These are phyloP conservation scores for Epinotia ramella DNA, from an alignment of 2,888 invertebrate species.

Conservation along the genomic window DNA sequence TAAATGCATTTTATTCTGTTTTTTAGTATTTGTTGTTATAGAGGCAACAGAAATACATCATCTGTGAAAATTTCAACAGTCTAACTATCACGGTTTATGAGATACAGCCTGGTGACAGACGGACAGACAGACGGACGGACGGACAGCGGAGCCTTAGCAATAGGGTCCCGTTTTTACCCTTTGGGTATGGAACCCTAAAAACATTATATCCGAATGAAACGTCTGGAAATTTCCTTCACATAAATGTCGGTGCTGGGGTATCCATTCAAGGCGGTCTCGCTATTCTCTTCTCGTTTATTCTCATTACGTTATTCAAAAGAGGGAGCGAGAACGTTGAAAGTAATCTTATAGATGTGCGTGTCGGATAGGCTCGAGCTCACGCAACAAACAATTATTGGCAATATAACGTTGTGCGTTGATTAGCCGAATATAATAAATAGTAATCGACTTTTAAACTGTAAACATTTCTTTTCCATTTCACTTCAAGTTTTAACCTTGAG, in stretches of 20 bases:
- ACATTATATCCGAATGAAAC: neutral
- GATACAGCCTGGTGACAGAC: too few species aligned
- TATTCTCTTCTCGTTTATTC: neutral
- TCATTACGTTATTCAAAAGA: neutral
- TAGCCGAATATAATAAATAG: neutral
- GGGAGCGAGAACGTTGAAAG: neutral
- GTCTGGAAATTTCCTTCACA: neutral
- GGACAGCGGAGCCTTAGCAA: too few species aligned
- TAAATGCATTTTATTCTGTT: too few species aligned
- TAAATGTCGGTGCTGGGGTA: neutral
- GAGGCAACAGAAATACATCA: too few species aligned
- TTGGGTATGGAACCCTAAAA: neutral
- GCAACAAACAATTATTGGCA: constrained; percentile 6
- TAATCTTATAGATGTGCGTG: neutral
- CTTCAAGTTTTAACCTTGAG: neutral
- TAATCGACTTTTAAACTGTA: neutral
- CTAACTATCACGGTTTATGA: too few species aligned
- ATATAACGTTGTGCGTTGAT: neutral
- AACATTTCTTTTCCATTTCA: neutral
- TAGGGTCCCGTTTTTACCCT: too few species aligned
- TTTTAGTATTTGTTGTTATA: too few species aligned
- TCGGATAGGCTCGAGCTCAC: neutral
- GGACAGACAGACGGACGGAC: too few species aligned
- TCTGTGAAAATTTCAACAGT: too few species aligned
- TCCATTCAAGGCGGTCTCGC: too few species aligned